These are phyloP conservation scores for Phoenicopterus ruber DNA, from an alignment of 2,113 vertebrate genomes.

Conservation along the genomic window DNA sequence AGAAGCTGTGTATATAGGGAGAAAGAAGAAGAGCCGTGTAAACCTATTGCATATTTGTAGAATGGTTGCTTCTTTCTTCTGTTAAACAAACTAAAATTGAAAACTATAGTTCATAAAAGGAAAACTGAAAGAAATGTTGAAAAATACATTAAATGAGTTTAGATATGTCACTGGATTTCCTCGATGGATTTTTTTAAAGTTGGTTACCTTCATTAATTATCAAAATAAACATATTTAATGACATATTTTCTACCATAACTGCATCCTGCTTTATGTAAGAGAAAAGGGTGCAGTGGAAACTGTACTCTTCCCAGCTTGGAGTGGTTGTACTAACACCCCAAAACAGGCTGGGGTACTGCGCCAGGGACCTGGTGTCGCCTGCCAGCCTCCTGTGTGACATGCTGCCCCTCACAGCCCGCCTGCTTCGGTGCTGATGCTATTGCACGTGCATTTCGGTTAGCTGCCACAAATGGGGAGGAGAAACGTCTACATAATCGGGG, in stretches of 20 bases:
- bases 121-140: neutral
- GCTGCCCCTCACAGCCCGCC: rapidly evolving
- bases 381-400: rapidly evolving
- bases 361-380: rapidly evolving
- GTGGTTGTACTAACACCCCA: neutral
- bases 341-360: rapidly evolving
- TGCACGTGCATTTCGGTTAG: rapidly evolving
- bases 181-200: neutral
- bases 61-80: neutral
- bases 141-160: neutral
- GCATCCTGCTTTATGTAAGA: neutral
- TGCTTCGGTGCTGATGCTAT: neutral
- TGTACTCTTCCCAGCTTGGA: too few relatives aligned
- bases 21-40: neutral
- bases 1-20: neutral
- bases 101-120: neutral
- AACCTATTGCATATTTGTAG: neutral
- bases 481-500: neutral
- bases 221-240: neutral
- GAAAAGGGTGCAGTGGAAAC: neutral
- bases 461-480: neutral
- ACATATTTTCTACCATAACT: neutral
- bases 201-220: neutral
- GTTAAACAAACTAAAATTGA: neutral
- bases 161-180: neutral